phyloP scores from a whole-genome alignment of 1,140 invertebrate genomes.

The Drosophila auraria region DNA sequence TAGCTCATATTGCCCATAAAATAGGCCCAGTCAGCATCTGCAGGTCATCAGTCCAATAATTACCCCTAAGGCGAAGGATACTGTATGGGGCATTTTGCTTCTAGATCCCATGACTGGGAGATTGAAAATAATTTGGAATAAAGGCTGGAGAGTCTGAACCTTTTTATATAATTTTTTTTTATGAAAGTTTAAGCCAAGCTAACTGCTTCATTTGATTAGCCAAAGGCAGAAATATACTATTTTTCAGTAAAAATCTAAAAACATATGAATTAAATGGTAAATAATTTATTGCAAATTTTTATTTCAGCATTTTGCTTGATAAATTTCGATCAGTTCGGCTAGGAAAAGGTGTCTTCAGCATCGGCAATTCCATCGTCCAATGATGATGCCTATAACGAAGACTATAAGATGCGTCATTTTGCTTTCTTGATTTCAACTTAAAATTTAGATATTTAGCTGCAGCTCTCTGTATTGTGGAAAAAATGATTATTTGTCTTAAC shows the following conservation, averaged over 20 bases:
- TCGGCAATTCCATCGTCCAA: constrained; percentile 37
- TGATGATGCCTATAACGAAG: constrained; percentile 35
- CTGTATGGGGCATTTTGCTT: constrained; percentile 50
- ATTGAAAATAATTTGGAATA: neutral
- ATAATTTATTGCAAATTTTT: neutral
- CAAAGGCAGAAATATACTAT: too few relatives aligned
- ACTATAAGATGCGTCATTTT: constrained; percentile 51
- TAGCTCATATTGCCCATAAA: too few relatives aligned
- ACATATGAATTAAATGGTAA: neutral
- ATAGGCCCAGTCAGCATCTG: constrained; percentile 17
- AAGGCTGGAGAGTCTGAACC: neutral
- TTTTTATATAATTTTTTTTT: too few relatives aligned
- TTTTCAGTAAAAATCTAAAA: too few relatives aligned
- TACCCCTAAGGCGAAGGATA: constrained; percentile 53
- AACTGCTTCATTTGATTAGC: neutral
- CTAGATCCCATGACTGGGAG: neutral
- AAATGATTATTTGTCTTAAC: too few relatives aligned
- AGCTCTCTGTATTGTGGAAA: too few relatives aligned
- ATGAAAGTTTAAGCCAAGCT: neutral
- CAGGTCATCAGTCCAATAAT: constrained; percentile 56
- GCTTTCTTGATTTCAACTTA: neutral
- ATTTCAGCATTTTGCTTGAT: neutral
- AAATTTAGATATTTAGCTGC: too few relatives aligned
- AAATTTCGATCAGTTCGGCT: neutral
- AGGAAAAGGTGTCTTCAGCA: neutral